phyloP scores from a whole-genome alignment of 2,113 vertebrate genomes.

The Euleptes europaea region DNA sequence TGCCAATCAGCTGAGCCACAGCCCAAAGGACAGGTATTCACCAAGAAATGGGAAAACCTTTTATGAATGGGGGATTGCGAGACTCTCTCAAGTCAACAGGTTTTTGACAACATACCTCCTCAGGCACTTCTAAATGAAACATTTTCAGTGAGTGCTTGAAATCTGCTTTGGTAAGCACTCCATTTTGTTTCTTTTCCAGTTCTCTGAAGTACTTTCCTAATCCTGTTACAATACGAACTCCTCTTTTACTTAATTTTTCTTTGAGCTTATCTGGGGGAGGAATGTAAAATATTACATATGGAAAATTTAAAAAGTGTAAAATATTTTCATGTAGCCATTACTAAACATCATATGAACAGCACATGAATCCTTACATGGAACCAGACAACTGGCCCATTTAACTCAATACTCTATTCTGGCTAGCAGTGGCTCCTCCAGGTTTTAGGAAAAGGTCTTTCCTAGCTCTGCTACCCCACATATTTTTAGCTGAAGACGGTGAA shows the following conservation, averaged over 20 bases:
- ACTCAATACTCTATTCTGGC: not conserved
- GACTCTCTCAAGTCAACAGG: not conserved
- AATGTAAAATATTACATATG: not conserved
- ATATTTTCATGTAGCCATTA: no score
- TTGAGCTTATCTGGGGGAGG: slow-evolving; percentile 64
- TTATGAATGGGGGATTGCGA: not conserved
- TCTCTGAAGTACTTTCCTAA: slow-evolving; percentile 73
- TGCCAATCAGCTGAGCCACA: not conserved
- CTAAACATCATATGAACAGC: no score
- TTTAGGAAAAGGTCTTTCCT: not conserved
- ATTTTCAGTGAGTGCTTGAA: slow-evolving; percentile 71
- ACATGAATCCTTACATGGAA: not conserved
- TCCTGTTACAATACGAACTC: slow-evolving; percentile 70
- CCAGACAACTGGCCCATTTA: not conserved
- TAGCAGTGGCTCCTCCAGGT: not conserved
- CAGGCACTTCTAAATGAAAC: slow-evolving; percentile 74
- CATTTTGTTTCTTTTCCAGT: slow-evolving; percentile 63
- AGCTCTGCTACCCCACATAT: not conserved
- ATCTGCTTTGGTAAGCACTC: slow-evolving; percentile 66
- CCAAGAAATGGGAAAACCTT: not conserved
- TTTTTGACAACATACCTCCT: slow-evolving; percentile 53
- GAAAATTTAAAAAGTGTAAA: no score
- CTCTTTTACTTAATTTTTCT: slow-evolving; percentile 68
- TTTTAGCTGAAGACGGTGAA: not conserved
- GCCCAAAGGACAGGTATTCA: not conserved